Evolutionary conservation across 2,797 vertebrate genomes (phyloP).

Genomic region (Cirrhinus mrigala): DNA sequence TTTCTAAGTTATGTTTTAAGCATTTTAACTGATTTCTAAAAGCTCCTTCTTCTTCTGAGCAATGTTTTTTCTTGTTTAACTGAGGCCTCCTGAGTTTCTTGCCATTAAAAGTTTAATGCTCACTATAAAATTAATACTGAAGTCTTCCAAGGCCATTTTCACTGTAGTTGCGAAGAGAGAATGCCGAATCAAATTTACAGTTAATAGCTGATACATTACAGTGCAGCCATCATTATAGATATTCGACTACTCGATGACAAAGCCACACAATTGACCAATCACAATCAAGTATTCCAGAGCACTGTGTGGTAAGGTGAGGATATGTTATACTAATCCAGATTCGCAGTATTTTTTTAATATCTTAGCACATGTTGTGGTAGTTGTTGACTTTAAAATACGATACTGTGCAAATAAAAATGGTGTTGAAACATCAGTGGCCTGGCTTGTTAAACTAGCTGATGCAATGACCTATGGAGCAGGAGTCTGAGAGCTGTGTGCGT

Average conservation of each 20-base stretch:
- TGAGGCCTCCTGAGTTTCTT: background rate
- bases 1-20: background rate
- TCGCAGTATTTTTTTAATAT: slow-evolving; percentile 39
- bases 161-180: background rate
- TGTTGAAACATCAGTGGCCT: slow-evolving; percentile 72
- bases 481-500: slow-evolving; percentile 72
- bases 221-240: background rate
- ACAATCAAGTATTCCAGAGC: background rate
- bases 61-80: background rate
- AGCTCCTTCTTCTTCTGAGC: background rate
- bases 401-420: slow-evolving; percentile 75
- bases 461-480: slow-evolving; percentile 62
- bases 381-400: slow-evolving; percentile 65
- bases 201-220: background rate
- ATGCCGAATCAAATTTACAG: background rate
- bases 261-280: background rate
- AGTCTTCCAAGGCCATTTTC: background rate
- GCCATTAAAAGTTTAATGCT: slow-evolving; percentile 7
- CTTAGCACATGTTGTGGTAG: slow-evolving; percentile 58
- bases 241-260: background rate
- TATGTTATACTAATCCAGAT: slow-evolving; percentile 16
- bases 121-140: background rate
- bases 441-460: slow-evolving; percentile 61
- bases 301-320: background rate
- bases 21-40: background rate